Evolutionary conservation across 2,888 invertebrate species (phyloP), one percentile per base, ranked within the genome.

Genomic region (Agrenia bidenticulata): DNA sequence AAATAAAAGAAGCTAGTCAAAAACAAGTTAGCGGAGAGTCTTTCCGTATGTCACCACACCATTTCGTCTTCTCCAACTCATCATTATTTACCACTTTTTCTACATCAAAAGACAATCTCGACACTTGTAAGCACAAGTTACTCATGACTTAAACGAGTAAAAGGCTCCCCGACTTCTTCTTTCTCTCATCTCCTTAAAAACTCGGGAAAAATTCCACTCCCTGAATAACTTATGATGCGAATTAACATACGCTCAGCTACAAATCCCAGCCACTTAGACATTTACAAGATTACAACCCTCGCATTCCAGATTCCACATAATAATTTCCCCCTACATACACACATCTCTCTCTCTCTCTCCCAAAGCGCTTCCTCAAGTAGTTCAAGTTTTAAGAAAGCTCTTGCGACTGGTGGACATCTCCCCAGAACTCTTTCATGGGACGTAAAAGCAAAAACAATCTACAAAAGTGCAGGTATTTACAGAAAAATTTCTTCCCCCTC

Each of bases 1-100:
- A 32, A 26, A 54, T 37, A 24, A 53, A 49, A 26, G 56, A 63
- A 69, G 32, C 61, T 64, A 63, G 61, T 69, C 66, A 66, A 69
- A 66, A 66, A 66, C 53, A 68, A 64, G 71, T 68, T 68, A 72
- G 67, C 63, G 69, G 53, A 67, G 63, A 54, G 56, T 54, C 65
- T 65, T 69, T 72, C 72, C 72, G 66, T 67, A 72, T 73, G 74
- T 75, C 73, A 74, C 73, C 73, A 70, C 70, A 67, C 69, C 66
- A 72, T 64, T 71, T 69, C 61, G 49, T 69, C 64, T 32, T 53
- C 58, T 56, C 59, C 32, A 62, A 32, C 69, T 76, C 73, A 74
- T 76, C 76, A 76, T 76, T 72, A 76, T 76, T 74, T 74, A 69
- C 76, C 74, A 76, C 76, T 76, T 76, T 76, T 73, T 76, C 73